Evolutionary conservation across 2,113 vertebrate species (phyloP).

Genomic region (Oreotrochilus melanogaster): DNA sequence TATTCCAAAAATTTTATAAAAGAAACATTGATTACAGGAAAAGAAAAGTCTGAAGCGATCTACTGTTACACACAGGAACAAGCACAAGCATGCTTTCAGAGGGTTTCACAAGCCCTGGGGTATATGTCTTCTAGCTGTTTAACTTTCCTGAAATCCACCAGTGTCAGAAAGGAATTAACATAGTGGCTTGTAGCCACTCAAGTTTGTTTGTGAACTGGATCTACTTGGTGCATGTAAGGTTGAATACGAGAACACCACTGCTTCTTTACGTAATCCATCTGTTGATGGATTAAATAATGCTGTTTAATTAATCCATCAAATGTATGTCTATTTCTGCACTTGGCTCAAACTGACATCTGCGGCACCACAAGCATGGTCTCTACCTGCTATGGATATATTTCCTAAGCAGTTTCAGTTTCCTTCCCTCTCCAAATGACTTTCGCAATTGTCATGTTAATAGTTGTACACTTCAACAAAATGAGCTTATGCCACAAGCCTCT

Average conservation of each 20-base stretch:
- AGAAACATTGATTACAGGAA: background rate
- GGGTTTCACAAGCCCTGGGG: background rate
- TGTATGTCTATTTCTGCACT: background rate
- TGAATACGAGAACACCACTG: background rate
- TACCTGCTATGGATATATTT: background rate
- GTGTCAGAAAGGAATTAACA: background rate
- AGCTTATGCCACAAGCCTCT: background rate
- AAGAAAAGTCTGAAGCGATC: background rate
- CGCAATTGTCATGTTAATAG: background rate
- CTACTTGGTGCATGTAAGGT: background rate
- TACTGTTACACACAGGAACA: background rate
- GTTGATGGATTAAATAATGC: background rate
- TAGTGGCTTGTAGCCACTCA: background rate
- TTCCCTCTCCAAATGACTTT: background rate
- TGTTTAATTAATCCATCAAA: background rate
- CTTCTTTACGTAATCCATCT: background rate
- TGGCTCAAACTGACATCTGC: background rate
- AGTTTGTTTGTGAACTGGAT: background rate
- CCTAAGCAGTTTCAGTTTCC: background rate
- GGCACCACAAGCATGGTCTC: background rate
- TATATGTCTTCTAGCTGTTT: background rate
- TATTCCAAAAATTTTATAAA: background rate
- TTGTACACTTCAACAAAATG: slow-evolving; percentile 20
- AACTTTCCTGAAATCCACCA: background rate
- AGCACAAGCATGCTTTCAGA: background rate